Percentiles rank a stretch among this genome's conserved stretches.
Conservation (phyloP, 2,797 vertebrate genomes). For the Cyprinella venusta region DNA sequence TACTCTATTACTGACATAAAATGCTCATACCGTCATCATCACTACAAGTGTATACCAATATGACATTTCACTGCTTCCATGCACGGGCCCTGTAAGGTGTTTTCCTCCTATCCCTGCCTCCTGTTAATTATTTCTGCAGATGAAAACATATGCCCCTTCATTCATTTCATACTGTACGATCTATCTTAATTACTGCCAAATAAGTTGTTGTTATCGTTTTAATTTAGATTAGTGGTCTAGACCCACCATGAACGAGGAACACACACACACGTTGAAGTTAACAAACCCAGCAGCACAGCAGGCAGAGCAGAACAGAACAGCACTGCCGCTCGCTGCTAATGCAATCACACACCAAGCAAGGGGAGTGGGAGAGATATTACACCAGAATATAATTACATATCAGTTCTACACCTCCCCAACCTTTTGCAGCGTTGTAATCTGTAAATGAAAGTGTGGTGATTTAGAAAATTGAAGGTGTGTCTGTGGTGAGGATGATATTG, state of each 20-base stretch:
- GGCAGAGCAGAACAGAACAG: slow-evolving; percentile 3
- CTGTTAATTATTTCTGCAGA: slow-evolving; percentile 75
- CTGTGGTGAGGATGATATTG: slow-evolving; percentile 5
- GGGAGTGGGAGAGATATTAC: slow-evolving; percentile 31
- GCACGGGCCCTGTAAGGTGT: background rate
- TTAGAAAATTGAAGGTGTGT: slow-evolving; percentile 46
- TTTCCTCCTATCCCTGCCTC: slow-evolving; percentile 61
- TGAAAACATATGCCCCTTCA: slow-evolving; percentile 74
- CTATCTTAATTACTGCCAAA: slow-evolving; percentile 77
- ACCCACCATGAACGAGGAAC: slow-evolving; percentile 42
- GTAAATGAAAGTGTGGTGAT: slow-evolving; percentile 50
- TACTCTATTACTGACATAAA: background rate
- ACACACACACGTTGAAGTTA: background rate
- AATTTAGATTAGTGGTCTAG: slow-evolving; percentile 69
- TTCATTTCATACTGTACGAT: slow-evolving; percentile 71
- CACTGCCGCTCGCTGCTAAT: slow-evolving; percentile 6
- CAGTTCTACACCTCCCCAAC: slow-evolving; percentile 33
- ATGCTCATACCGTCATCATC: background rate
- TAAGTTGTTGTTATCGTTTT: slow-evolving; percentile 74
- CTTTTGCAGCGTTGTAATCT: slow-evolving; percentile 38
- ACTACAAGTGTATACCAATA: background rate
- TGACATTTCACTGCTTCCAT: background rate
- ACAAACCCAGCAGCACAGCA: slow-evolving; percentile 22
- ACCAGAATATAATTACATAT: slow-evolving; percentile 54
- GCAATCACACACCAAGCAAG: slow-evolving; percentile 1